Conservation (phyloP, 1,140 invertebrate genomes). For the Lucilia cuprina region DNA sequence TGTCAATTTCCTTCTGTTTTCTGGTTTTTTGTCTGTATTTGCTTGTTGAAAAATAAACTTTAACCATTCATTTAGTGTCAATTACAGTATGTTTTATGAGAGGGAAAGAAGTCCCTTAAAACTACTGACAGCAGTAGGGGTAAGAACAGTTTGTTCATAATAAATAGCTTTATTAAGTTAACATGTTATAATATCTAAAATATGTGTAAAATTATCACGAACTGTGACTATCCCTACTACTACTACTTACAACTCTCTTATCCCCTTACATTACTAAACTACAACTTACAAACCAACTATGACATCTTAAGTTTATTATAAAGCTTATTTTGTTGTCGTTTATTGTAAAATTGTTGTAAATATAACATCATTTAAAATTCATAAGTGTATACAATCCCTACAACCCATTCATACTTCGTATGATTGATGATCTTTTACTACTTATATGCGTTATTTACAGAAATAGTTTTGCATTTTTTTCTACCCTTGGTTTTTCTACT, state of each 20-base stretch:
- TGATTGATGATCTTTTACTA: background rate
- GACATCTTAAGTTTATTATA: background rate
- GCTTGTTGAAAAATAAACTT: constrained; percentile 1
- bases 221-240: background rate
- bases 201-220: no score
- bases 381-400: background rate
- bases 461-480: background rate
- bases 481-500: background rate
- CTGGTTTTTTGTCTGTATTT: background rate
- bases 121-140: background rate
- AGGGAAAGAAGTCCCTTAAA: background rate
- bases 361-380: constrained; percentile 3
- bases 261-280: background rate
- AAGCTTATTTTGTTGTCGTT: background rate
- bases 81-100: background rate
- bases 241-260: background rate
- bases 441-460: background rate
- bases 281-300: background rate
- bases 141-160: background rate
- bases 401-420: background rate
- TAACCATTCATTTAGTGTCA: constrained; percentile 17
- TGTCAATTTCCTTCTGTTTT: background rate
- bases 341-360: background rate
- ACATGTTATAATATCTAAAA: no score
- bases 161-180: no score